Evolutionary conservation across 2,113 vertebrate species (phyloP).

Genomic region (Psophia crepitans): DNA sequence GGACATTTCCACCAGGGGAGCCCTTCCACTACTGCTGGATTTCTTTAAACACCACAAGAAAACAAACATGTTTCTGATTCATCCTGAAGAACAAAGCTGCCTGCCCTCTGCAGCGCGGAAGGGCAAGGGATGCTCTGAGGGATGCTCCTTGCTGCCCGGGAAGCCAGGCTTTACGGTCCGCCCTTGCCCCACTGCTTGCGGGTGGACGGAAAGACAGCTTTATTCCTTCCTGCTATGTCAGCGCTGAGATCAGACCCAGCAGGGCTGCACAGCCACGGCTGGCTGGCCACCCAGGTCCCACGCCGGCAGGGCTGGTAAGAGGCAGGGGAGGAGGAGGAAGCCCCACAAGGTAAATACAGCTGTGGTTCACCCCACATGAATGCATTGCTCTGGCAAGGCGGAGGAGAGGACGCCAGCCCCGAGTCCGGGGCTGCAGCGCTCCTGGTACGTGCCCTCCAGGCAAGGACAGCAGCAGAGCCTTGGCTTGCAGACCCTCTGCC

Average conservation of each 20-base stretch:
- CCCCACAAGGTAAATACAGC: background rate
- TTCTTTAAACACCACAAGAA: background rate
- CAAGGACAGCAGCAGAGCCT: fast-evolving
- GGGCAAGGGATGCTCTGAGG: fast-evolving
- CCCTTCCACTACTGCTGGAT: background rate
- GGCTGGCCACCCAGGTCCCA: background rate
- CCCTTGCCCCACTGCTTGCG: background rate
- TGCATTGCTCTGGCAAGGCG: fast-evolving
- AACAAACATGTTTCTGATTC: background rate
- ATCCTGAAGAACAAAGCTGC: background rate
- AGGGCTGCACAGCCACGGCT: background rate
- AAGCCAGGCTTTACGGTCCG: background rate
- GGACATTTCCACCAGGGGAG: background rate
- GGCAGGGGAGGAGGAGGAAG: background rate
- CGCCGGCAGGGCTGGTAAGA: background rate
- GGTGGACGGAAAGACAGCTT: background rate
- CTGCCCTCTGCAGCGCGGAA: background rate
- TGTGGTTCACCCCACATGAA: background rate
- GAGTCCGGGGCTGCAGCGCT: too few species aligned
- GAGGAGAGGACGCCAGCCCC: background rate
- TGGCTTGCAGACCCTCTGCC: background rate
- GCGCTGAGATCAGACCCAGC: background rate
- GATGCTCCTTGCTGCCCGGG: background rate
- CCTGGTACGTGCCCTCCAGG: background rate
- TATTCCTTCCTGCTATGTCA: background rate